Percentiles rank a stretch among this genome's conserved stretches.
These are phyloP conservation scores for Leucophora obtusa DNA, from an alignment of 2,888 invertebrate species.

Conservation along the genomic window DNA sequence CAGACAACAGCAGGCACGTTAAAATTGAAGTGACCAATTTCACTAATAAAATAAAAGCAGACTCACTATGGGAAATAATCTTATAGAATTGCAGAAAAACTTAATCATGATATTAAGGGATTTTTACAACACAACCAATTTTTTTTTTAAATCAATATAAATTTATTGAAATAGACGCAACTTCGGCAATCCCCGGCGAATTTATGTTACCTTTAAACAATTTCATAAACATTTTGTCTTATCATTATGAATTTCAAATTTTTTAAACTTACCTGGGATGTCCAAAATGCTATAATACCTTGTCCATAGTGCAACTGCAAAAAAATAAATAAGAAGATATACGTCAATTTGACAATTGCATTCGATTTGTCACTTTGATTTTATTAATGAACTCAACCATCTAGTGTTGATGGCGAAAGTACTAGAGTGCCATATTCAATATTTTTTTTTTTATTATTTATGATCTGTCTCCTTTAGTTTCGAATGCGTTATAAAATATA, in stretches of 20 bases:
- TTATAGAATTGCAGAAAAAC: too few species aligned
- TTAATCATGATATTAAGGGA: too few species aligned
- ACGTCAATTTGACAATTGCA: conserved; percentile 63
- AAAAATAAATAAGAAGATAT: conserved; percentile 42
- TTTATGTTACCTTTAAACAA: too few species aligned
- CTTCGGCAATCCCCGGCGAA: too few species aligned
- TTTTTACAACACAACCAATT: too few species aligned
- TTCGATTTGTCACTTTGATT: conserved; percentile 64
- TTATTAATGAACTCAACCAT: conserved; percentile 61
- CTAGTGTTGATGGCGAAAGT: conserved; percentile 65
- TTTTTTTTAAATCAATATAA: too few species aligned
- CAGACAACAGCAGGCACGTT: not conserved
- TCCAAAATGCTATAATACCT: too few species aligned
- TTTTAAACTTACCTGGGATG: too few species aligned
- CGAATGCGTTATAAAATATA: conserved; percentile 16
- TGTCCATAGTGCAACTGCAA: conserved; percentile 22
- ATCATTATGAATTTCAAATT: too few species aligned
- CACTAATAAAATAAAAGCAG: conserved; percentile 5
- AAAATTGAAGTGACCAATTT: conserved; percentile 14
- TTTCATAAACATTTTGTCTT: too few species aligned
- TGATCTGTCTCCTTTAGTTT: conserved; percentile 49
- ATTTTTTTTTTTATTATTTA: conserved; percentile 45
- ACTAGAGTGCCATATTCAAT: conserved; percentile 2
- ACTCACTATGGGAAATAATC: not conserved
- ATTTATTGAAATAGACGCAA: too few species aligned